Evolutionary conservation across 2,888 invertebrate species (phyloP).

Genomic region (Caenorhabditis sp.): DNA sequence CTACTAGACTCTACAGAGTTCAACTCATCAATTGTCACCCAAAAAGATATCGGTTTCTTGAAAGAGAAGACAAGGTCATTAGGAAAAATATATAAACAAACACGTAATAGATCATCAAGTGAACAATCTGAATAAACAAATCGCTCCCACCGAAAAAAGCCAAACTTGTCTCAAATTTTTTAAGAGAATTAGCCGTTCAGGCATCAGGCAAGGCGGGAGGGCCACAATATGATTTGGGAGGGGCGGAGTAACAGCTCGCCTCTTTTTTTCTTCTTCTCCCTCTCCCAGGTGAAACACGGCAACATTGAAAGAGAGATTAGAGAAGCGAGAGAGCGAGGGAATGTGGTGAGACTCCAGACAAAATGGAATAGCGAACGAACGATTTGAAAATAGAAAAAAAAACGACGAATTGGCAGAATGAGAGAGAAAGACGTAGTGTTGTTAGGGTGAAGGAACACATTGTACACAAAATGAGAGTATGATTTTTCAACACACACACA

Average conservation of each 20-base stretch:
- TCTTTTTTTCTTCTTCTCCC: conserved; percentile 23
- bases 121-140: conserved; percentile 9
- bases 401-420: not conserved
- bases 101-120: too few relatives aligned
- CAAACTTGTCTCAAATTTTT: conserved; percentile 21
- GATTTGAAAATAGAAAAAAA: not conserved
- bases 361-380: not conserved
- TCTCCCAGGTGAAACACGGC: conserved; percentile 7
- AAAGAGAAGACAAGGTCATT: too few relatives aligned
- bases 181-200: conserved; percentile 12
- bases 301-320: conserved; percentile 19
- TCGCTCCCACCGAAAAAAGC: not conserved
- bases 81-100: too few relatives aligned
- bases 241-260: conserved; percentile 12
- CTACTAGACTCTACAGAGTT: too few relatives aligned
- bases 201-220: not conserved
- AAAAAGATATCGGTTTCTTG: too few relatives aligned
- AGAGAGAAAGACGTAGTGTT: too few relatives aligned
- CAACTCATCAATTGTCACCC: too few relatives aligned
- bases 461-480: too few relatives aligned
- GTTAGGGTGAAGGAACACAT: too few relatives aligned
- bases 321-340: conserved; percentile 31
- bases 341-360: not conserved
- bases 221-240: not conserved
- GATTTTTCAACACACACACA: too few relatives aligned